These are phyloP conservation scores for Drosophila arizonae DNA, from an alignment of 1,140 invertebrate species.

Conservation along the genomic window DNA sequence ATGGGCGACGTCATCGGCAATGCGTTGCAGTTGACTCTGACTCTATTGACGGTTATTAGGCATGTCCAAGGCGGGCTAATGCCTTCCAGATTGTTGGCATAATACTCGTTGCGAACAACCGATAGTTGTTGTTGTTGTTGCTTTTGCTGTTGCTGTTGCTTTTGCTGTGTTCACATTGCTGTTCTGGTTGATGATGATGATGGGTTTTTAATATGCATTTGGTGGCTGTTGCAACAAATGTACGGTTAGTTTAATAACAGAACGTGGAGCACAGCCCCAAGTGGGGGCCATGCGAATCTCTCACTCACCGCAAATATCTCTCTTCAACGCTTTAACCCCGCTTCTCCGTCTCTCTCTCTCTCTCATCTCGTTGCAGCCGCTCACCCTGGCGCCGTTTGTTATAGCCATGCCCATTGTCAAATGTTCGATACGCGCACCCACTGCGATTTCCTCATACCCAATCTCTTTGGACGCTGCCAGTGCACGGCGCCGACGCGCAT, in stretches of 20 bases:
- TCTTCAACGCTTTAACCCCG: background rate
- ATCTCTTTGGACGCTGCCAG: conserved; percentile 93
- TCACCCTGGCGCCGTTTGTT: conserved; percentile 93
- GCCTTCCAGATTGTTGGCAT: conserved; percentile 56
- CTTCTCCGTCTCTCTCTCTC: conserved; percentile 15
- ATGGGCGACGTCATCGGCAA: conserved; percentile 37
- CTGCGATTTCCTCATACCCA: conserved; percentile 94
- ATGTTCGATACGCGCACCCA: conserved; percentile 91
- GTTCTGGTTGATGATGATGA: conserved; percentile 72
- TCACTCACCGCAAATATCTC: conserved; percentile 5
- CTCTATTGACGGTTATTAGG: conserved; percentile 80
- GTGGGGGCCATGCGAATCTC: conserved; percentile 53
- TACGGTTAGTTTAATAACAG: conserved; percentile 76
- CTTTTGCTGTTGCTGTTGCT: conserved; percentile 5
- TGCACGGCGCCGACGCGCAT: conserved; percentile 89
- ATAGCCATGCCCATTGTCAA: conserved; percentile 93
- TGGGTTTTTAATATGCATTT: conserved; percentile 80
- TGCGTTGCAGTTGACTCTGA: conserved; percentile 63
- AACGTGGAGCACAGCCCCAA: conserved; percentile 22
- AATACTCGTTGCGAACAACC: conserved; percentile 9
- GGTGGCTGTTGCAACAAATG: conserved; percentile 63
- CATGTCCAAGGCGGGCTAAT: conserved; percentile 79
- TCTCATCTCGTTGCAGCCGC: conserved; percentile 87
- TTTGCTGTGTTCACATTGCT: conserved; percentile 43
- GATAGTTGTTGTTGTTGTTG: conserved; percentile 25